Conservation (phyloP, 2,888 invertebrate genomes). For the Leptinotarsa rubiginosa region DNA sequence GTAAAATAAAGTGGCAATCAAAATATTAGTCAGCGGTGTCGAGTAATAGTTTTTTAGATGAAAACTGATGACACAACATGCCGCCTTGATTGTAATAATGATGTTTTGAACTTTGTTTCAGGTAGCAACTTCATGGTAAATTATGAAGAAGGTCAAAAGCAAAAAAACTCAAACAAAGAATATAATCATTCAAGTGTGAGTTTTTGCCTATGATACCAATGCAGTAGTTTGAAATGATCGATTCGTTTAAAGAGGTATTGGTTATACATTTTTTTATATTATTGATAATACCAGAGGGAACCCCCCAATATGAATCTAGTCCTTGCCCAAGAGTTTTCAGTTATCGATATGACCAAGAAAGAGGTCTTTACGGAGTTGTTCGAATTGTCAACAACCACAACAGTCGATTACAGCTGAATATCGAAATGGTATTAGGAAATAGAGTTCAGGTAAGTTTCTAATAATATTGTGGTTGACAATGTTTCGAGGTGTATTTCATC, state of each 20-base stretch:
- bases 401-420: constrained; percentile 54
- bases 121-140: background rate
- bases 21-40: too few species aligned
- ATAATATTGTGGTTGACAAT: too few species aligned
- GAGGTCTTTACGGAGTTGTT: constrained; percentile 65
- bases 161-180: background rate
- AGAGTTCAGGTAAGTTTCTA: constrained; percentile 54
- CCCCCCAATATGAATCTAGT: constrained; percentile 42
- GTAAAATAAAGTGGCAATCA: too few species aligned
- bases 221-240: background rate
- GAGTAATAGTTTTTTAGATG: too few species aligned
- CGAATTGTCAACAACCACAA: constrained; percentile 58
- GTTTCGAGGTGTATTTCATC: too few species aligned
- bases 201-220: background rate
- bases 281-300: background rate
- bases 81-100: background rate
- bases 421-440: constrained; percentile 62
- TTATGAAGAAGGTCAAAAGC: background rate
- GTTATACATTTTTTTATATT: background rate
- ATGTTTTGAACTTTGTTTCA: background rate
- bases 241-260: background rate
- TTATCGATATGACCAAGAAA: constrained; percentile 64
- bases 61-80: background rate
- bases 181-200: background rate
- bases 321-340: constrained; percentile 63